These are phyloP conservation scores for Drosophila paramelanica DNA, from an alignment of 2,888 invertebrate species.

Conservation along the genomic window DNA sequence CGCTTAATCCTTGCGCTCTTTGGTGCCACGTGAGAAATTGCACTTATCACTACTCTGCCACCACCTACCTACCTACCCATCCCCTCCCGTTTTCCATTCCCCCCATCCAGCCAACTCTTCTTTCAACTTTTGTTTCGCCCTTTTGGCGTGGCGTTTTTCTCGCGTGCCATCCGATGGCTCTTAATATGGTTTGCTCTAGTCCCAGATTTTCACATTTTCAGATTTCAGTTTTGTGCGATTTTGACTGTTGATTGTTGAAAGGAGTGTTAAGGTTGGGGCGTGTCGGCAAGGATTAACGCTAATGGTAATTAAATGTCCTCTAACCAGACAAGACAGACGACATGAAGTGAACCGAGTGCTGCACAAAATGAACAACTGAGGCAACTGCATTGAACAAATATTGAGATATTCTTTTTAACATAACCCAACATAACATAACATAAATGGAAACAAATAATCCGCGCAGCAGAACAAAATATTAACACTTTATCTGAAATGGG, in stretches of 20 bases:
- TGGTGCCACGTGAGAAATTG: constrained; percentile 75
- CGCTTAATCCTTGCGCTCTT: constrained; percentile 67
- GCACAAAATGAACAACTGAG: neutral
- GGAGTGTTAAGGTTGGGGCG: neutral
- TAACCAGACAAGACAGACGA: neutral
- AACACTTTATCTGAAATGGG: too few species aligned
- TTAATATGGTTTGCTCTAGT: constrained; percentile 43
- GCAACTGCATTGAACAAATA: neutral
- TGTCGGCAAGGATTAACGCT: neutral
- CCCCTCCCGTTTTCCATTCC: neutral
- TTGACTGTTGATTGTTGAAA: constrained; percentile 6
- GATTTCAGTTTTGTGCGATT: constrained; percentile 19
- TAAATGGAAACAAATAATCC: too few species aligned
- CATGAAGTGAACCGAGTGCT: neutral
- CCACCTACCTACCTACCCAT: neutral
- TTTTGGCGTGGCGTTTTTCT: constrained; percentile 7
- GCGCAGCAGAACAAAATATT: too few species aligned
- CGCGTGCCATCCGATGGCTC: constrained; percentile 14
- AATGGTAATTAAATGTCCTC: constrained; percentile 26
- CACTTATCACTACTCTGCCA: constrained; percentile 64
- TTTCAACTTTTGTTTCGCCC: constrained; percentile 10
- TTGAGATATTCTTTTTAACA: too few species aligned
- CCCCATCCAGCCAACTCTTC: neutral
- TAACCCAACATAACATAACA: too few species aligned
- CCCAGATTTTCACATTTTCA: constrained; percentile 43